A percentile compares a stretch with the other conserved stretches of the same genome.
phyloP scores from a whole-genome alignment of 2,888 invertebrate genomes.

The Drosophila ochracea region DNA sequence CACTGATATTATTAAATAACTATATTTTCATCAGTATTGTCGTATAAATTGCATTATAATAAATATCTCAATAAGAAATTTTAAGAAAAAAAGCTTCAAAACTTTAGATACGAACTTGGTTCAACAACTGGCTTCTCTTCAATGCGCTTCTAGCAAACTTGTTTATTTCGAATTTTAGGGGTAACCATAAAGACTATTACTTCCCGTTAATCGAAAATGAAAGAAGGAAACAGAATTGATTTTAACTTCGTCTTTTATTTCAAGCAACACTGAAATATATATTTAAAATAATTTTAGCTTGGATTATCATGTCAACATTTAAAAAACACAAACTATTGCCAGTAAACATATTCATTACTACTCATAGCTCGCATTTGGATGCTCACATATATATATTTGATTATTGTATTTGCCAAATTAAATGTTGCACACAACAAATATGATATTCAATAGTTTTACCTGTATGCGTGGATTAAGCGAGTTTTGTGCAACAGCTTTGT shows the following conservation, averaged over 20 bases:
- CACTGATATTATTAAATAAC: not conserved
- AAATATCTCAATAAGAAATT: not conserved
- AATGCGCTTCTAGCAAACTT: not conserved
- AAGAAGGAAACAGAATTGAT: not conserved
- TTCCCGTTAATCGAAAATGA: not conserved
- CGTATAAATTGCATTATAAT: not conserved
- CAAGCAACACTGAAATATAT: not conserved
- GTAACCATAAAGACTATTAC: constrained; percentile 5
- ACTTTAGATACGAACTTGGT: not conserved
- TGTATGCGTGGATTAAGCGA: constrained; percentile 56
- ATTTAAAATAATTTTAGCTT: not conserved
- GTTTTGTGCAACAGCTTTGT: constrained; percentile 42
- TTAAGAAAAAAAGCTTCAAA: not conserved
- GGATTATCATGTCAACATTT: constrained; percentile 10
- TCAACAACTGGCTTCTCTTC: not conserved
- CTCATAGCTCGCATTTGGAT: not conserved
- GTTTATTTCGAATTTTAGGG: constrained; percentile 12
- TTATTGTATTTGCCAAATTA: constrained; percentile 29
- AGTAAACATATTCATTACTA: not conserved
- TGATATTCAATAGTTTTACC: constrained; percentile 15
- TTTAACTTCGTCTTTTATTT: not conserved
- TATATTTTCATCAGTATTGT: not conserved
- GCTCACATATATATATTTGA: constrained; percentile 1
- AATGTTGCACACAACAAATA: constrained; percentile 26
- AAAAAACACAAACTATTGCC: not conserved